Percentiles rank a stretch among this genome's conserved stretches.
phyloP scores from a whole-genome alignment of 2,797 vertebrate genomes.

The Bradypodion ventrale region DNA sequence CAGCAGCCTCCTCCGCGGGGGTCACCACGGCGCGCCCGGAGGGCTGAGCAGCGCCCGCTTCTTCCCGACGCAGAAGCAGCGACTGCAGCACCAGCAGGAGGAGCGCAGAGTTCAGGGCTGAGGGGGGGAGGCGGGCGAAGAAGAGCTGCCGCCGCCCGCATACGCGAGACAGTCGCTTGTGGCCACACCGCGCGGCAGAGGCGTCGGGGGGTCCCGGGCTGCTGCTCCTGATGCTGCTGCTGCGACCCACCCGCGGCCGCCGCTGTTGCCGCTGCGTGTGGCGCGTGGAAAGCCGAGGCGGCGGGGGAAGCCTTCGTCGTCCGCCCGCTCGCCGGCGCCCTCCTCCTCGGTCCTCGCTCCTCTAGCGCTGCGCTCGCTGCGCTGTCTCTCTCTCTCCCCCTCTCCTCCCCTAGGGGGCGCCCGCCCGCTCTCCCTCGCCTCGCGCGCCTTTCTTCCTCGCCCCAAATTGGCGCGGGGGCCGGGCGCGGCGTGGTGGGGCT shows the following conservation, averaged over 20 bases:
- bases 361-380: too few species aligned
- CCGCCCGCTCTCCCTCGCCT: not conserved
- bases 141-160: not conserved
- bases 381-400: not conserved
- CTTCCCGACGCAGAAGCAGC: not conserved
- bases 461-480: not conserved
- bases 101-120: not conserved
- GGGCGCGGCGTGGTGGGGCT: not conserved
- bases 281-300: not conserved
- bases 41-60: not conserved
- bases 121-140: not conserved
- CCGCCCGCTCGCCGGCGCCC: not conserved
- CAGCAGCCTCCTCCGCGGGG: too few species aligned
- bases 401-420: not conserved
- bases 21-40: not conserved
- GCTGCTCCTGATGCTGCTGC: too few species aligned
- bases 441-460: not conserved
- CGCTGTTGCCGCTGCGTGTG: conserved; percentile 11
- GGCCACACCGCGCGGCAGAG: conserved; percentile 1
- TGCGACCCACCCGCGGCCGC: conserved; percentile 7
- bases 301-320: not conserved
- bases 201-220: too few species aligned
- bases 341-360: too few species aligned
- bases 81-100: not conserved
- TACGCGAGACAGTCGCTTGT: not conserved